A percentile compares a stretch with the other conserved stretches of the same genome.
Conservation (phyloP, 2,888 invertebrate species). For the Coremacera marginata region DNA sequence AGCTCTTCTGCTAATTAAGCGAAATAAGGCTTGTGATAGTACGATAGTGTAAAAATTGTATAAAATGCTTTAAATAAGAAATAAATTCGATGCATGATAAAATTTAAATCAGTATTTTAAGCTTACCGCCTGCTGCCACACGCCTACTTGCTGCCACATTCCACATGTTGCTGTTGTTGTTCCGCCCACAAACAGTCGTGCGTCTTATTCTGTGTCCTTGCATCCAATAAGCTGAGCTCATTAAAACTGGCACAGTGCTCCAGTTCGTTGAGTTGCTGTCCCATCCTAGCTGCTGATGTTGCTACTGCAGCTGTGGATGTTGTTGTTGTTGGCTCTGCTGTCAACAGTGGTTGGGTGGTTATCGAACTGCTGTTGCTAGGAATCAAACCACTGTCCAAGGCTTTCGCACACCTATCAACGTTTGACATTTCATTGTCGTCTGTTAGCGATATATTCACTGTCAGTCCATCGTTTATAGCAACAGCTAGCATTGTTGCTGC, state of each 20-base stretch:
- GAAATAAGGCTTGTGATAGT: neutral
- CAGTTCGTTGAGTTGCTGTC: constrained; percentile 12
- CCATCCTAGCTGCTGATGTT: constrained; percentile 2
- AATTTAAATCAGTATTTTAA: neutral
- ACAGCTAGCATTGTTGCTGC: neutral
- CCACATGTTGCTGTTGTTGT: neutral
- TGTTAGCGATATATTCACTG: neutral
- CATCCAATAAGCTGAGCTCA: constrained; percentile 24
- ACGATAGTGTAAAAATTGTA: neutral
- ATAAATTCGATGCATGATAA: neutral
- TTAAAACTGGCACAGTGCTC: constrained; percentile 26
- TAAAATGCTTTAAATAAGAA: neutral
- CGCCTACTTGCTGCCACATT: neutral
- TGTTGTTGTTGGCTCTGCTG: neutral
- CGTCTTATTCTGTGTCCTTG: neutral
- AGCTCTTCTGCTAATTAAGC: neutral
- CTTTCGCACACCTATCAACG: neutral
- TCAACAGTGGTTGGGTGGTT: neutral
- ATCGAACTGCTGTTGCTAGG: constrained; percentile 8
- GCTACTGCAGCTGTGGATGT: neutral
- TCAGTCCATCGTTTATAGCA: neutral
- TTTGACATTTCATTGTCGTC: constrained; percentile 20
- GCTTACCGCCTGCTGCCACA: neutral
- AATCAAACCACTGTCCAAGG: neutral
- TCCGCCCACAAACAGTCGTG: neutral